phyloP scores from a whole-genome alignment of 2,888 invertebrate species.

The Idaea biselata region DNA sequence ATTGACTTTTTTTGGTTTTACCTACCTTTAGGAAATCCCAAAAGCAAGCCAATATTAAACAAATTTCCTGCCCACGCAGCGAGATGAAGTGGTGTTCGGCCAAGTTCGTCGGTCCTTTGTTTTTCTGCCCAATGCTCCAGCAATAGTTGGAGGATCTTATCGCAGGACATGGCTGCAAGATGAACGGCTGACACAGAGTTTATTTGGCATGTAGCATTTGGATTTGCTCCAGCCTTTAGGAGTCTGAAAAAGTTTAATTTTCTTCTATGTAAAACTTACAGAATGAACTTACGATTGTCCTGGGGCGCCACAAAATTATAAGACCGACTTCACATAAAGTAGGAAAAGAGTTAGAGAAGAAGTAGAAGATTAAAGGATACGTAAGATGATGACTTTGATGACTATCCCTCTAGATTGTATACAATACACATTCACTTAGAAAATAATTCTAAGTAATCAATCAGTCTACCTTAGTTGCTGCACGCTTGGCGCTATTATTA shows the following conservation, averaged over 20 bases:
- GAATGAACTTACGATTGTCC: neutral
- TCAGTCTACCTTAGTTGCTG: no score
- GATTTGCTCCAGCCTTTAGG: constrained; percentile 35
- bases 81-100: constrained; percentile 59
- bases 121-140: constrained; percentile 42
- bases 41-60: constrained; percentile 39
- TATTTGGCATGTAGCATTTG: constrained; percentile 36
- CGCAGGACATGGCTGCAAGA: constrained; percentile 48
- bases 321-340: no score
- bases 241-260: constrained; percentile 26
- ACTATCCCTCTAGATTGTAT: no score
- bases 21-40: constrained; percentile 39
- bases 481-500: neutral
- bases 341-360: no score
- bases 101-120: constrained; percentile 45
- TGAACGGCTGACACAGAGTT: constrained; percentile 42
- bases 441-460: no score
- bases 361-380: no score
- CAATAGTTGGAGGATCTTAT: constrained; percentile 46
- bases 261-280: neutral
- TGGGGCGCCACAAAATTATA: no score
- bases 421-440: no score
- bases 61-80: constrained; percentile 53
- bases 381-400: no score
- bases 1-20: no score